Conservation (phyloP, 64 coral and sea anemone species). For the Stichodactyla mertensii region DNA sequence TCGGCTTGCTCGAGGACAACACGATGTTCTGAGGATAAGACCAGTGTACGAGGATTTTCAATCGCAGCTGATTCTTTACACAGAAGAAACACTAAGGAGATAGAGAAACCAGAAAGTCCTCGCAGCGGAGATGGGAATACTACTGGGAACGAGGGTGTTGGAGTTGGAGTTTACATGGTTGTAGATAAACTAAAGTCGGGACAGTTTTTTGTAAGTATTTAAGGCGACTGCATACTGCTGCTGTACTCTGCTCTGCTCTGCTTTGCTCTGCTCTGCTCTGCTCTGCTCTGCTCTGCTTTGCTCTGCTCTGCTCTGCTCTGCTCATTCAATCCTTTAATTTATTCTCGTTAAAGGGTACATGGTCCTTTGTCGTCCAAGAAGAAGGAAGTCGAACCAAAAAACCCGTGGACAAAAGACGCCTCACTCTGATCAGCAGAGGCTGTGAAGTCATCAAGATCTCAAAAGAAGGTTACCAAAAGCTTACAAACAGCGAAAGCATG, state of each 20-base stretch:
- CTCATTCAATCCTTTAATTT: background rate
- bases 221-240: too few relatives aligned
- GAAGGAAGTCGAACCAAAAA: background rate
- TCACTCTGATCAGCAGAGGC: conserved; percentile 64
- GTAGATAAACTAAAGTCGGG: conserved; percentile 63
- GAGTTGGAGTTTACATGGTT: conserved; percentile 84
- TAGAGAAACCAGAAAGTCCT: background rate
- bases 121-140: background rate
- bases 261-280: too few relatives aligned
- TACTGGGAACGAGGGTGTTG: conserved; percentile 15
- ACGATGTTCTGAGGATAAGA: background rate
- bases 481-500: conserved; percentile 49
- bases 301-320: background rate
- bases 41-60: background rate
- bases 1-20: background rate
- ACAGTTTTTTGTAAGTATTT: conserved; percentile 76
- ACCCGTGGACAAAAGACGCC: conserved; percentile 30
- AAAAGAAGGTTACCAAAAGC: conserved; percentile 51
- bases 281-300: too few relatives aligned
- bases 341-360: conserved; percentile 30
- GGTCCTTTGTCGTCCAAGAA: conserved; percentile 41
- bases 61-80: background rate
- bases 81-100: background rate
- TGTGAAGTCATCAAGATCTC: conserved; percentile 83
- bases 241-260: too few relatives aligned